Evolutionary conservation across 2,888 invertebrate genomes (phyloP), one percentile per base, ranked within the genome.

Genomic region (Euplexia lucipara): DNA sequence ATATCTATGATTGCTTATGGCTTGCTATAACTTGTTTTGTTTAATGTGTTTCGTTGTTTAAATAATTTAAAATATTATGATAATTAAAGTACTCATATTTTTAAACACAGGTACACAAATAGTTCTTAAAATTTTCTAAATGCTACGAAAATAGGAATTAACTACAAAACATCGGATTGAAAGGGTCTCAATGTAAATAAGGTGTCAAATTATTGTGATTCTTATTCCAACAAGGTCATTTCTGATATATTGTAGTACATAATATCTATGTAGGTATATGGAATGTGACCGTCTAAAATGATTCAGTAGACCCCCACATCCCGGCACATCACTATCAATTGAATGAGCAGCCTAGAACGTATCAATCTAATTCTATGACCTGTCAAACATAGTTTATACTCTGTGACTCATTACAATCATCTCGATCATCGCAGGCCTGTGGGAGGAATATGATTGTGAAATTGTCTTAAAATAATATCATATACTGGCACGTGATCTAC

Each of bases 301-400:
- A 88, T 82, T 73, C 82, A 78, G 86, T 90, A 94, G 95, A 91
- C 95, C 95, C 95, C 95, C 87, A 94, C 95, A 92, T 95, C 95
- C 94, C 90, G 94, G 86, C 90, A 82, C 83, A 87, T 90, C 89
- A 89, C 85, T 81, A 81, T 86, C 93, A 95, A 95, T 95, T 95
- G 91, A 87, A 85, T 85, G 87, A 86, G 88, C 88, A 89, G 90
- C 91, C 92, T 92, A 92, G 90, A 88, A 87, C 88, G 84, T 89
- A 90, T 92, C 92, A 91, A 90, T 91, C 90, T 90, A 89, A 90
- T 91, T 88, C 87, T 86, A 89, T 82, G 82, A 86, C 87, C 90
- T 93, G 93, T 92, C 93, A 92, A 88, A 91, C 79, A 77, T 90
- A 91, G 93, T 93, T 92, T 93, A 92, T 90, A 77, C 79, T 80